Base-by-base conservation (phyloP, 2,888 invertebrate species). In the Amiota communis region DNA sequence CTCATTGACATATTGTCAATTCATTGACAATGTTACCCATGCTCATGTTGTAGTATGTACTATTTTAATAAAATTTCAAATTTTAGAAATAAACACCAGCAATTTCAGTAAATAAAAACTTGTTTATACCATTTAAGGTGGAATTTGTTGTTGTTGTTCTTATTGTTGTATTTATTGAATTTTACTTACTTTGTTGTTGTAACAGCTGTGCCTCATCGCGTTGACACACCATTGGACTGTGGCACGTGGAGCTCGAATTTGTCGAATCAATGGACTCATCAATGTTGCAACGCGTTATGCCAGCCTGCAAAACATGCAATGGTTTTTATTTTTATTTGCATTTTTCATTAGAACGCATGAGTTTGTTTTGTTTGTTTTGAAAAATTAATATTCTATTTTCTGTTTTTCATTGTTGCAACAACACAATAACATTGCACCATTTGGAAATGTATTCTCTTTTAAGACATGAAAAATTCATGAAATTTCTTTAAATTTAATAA, bases 241-340 rank as follows among this genome's bases (percentile, higher is more conserved):
- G 89, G 75, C 89, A 90, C 72, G 90, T 88, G 71, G 90, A 90
- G 68, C 88, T 89, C 12, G 90, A 89, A 79, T 89, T 87, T 65
- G 87, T 90, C 12, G 90, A 90, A 75, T 90, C 90, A 49, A 89
- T 83, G 49, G 89, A 89, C 75, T 90, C 90, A 77, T 90, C 90
- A 71, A 90, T 86, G 75, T 90, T 90, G 78, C 88, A 90, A n/a
- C 90, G 86, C 59, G 90, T 90, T 72, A 90, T 87, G 74, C 90
- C 90, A 49, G 89, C 90, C 90, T 90, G 78, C 36, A 20, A 59
- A 59, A 15, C 20, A 59, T 59, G 17, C 57, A 47, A 69, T 53
- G 3, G 6, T 0, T 17, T n/a, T 11, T 13, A 56, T 13, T 56
- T 51, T 36, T 36, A 56, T 8, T 15, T 56, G 36, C 51, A 69